Base-by-base conservation (phyloP, 1,140 invertebrate genomes). In the Drosophila cardini region DNA sequence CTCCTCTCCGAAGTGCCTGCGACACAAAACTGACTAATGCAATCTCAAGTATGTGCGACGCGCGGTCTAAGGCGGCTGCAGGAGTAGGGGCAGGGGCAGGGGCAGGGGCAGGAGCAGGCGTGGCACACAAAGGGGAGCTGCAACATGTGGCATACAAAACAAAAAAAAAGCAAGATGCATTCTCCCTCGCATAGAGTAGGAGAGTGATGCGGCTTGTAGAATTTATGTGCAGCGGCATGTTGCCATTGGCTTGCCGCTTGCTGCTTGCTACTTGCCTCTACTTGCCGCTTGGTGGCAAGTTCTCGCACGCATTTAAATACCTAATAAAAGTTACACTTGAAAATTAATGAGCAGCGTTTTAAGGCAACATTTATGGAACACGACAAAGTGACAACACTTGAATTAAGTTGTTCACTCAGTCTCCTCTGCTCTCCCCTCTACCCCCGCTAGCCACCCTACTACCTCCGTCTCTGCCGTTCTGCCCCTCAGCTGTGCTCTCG, bases 321-420 rank as follows among this genome's bases (percentile, higher is more conserved):
- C 84, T 89, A 89, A 89, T 89, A 89, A 89, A 89, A 89, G 85
- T 89, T 89, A 89, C 84, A 89, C 84, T 89, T 89, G 84, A 89
- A 89, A 89, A 89, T 89, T 89, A 89, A 89, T 89, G 84, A 89
- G 84, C 84, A 89, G 67, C 77, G 74, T 83, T 89, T 89, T 84
- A 75, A 65, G 71, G 71, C 63, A 74, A 70, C 77, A 78, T 89
- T 84, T 89, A 78, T 78, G 84, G 80, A 78, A 78, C 77, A 84
- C 84, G 74, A 89, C 84, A 89, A 89, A 89, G 84, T 89, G 84
- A 89, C 84, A 89, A 89, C 84, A 89, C 84, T 84, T 78, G 84
- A 89, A 89, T 89, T 89, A 89, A 89, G 84, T 78, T 89, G 84
- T 89, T 80, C 70, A 48, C 55, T 10, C 30, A 11, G 36, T 11